Evolutionary conservation across 2,888 invertebrate species (phyloP).

Genomic region (Chaetoderma sp.): DNA sequence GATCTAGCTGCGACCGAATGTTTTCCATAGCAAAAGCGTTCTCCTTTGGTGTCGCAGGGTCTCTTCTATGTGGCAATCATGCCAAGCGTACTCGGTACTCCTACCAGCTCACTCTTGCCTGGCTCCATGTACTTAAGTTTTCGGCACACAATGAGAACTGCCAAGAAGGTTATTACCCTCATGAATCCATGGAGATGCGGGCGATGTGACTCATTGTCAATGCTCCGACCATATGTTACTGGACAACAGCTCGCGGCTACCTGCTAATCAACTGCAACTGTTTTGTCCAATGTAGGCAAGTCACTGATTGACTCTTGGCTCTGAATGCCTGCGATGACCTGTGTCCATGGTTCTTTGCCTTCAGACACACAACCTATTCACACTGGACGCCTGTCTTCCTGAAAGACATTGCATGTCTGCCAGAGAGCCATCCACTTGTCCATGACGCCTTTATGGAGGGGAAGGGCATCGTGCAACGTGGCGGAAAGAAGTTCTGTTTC

Average conservation of each 20-base stretch:
- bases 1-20: neutral
- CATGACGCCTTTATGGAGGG: neutral
- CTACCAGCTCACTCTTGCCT: neutral
- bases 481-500: neutral
- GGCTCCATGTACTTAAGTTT: neutral
- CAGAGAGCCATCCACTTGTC: neutral
- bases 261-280: neutral
- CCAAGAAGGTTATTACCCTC: neutral
- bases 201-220: neutral
- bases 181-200: neutral
- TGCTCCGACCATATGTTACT: neutral
- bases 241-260: neutral
- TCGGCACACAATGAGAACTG: neutral
- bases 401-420: slow-evolving; percentile 3
- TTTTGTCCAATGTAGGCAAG: too few species aligned
- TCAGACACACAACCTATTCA: neutral
- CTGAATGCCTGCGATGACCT: neutral
- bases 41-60: neutral
- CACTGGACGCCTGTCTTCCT: neutral
- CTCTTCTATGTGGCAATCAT: neutral
- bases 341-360: neutral
- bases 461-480: neutral
- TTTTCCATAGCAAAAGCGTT: neutral
- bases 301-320: too few species aligned
- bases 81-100: neutral